Evolutionary conservation across 2,797 vertebrate genomes (phyloP).

Genomic region (Brachyalestes nurse): DNA sequence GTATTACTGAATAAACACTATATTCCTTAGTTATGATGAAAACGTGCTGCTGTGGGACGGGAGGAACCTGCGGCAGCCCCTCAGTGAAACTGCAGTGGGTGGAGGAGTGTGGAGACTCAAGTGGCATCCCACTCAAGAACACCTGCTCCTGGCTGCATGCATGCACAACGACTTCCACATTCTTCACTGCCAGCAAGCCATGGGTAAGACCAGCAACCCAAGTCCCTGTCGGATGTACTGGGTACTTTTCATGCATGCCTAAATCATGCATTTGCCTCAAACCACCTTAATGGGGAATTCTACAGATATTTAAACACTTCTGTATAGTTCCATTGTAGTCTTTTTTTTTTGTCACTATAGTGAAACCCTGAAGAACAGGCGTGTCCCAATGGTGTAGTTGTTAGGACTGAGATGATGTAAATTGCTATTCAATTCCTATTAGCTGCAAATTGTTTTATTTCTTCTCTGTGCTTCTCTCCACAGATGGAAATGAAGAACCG

Average conservation of each 20-base stretch:
- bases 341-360: no score
- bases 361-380: no score
- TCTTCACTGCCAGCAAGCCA: conserved; percentile 81
- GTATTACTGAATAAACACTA: no score
- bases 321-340: no score
- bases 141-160: conserved; percentile 92
- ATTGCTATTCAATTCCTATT: no score
- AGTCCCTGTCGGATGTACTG: no score
- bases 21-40: conserved; percentile 88
- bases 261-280: no score
- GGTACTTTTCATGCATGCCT: no score
- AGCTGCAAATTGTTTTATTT: neutral
- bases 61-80: conserved; percentile 86
- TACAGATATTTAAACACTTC: neutral
- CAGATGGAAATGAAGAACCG: conserved; percentile 74
- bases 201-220: conserved; percentile 65
- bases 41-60: conserved; percentile 92
- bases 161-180: conserved; percentile 93
- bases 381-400: no score
- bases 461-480: neutral
- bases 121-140: conserved; percentile 86
- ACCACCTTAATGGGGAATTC: neutral
- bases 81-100: conserved; percentile 79
- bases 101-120: conserved; percentile 95
- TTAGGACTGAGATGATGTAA: no score